Conservation (phyloP, 2,797 vertebrate species). For the Spheniscus humboldti region DNA sequence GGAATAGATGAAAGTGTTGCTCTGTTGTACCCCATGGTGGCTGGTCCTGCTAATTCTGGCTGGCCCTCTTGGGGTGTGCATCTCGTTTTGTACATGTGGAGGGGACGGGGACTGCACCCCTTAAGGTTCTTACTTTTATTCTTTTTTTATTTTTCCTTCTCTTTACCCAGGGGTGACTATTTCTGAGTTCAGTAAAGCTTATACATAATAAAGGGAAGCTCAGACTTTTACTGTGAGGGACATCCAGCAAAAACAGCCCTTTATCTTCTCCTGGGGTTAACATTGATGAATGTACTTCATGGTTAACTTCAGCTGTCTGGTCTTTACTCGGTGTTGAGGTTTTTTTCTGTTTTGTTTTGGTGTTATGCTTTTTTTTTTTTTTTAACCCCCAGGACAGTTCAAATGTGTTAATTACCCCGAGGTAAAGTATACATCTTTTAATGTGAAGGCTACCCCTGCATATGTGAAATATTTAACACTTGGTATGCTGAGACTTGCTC, state of each 20-base stretch:
- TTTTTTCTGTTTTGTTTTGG: not conserved
- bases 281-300: not conserved
- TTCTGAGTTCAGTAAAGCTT: not conserved
- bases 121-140: not conserved
- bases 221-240: not conserved
- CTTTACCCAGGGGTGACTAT: not conserved
- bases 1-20: not conserved
- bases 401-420: not conserved
- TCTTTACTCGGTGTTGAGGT: not conserved
- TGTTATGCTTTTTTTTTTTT: not conserved
- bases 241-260: not conserved
- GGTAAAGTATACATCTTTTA: conserved; percentile 43
- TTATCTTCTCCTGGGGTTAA: not conserved
- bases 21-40: fast-evolving
- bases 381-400: conserved; percentile 30
- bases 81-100: fast-evolving
- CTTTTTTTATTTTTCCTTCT: not conserved
- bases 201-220: not conserved
- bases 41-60: not conserved
- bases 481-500: conserved; percentile 60
- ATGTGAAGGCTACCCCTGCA: conserved; percentile 36
- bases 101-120: too few species aligned
- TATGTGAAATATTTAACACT: conserved; percentile 58
- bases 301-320: not conserved
- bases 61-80: fast-evolving